Percentiles rank a stretch among this genome's conserved stretches.
Conservation (phyloP, 1,140 invertebrate species). For the Neodiprion virginianus region DNA sequence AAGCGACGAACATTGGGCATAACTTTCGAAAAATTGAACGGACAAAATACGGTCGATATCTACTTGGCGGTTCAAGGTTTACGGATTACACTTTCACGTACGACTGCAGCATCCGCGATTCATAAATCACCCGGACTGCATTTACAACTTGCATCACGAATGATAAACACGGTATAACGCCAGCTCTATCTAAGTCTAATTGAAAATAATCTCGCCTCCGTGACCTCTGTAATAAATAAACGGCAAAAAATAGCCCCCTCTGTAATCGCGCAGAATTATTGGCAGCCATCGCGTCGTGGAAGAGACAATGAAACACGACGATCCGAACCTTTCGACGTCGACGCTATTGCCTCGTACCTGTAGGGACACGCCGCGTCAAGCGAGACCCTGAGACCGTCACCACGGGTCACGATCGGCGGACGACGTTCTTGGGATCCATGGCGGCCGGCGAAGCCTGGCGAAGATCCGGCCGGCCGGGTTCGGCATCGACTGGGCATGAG, state of each 20-base stretch:
- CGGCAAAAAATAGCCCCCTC: background rate
- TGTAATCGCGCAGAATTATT: no score
- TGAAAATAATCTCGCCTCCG: background rate
- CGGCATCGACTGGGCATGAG: background rate
- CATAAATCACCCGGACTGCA: no score
- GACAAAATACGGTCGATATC: no score
- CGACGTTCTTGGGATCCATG: background rate
- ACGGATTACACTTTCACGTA: background rate
- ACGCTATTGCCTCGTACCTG: no score
- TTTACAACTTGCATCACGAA: background rate
- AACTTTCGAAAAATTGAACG: no score
- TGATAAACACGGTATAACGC: background rate
- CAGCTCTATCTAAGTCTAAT: background rate
- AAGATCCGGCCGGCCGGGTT: background rate
- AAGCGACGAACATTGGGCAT: no score
- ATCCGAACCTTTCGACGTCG: background rate
- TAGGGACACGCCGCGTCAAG: background rate
- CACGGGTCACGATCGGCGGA: background rate
- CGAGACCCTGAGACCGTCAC: slow-evolving; percentile 3
- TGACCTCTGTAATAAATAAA: background rate
- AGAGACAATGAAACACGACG: background rate
- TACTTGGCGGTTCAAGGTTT: no score
- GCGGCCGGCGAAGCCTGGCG: background rate
- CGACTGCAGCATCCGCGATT: background rate
- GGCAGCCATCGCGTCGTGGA: no score